These are phyloP conservation scores for Sorex fumeus DNA, from an alignment of 2,113 vertebrate genomes.

Conservation along the genomic window DNA sequence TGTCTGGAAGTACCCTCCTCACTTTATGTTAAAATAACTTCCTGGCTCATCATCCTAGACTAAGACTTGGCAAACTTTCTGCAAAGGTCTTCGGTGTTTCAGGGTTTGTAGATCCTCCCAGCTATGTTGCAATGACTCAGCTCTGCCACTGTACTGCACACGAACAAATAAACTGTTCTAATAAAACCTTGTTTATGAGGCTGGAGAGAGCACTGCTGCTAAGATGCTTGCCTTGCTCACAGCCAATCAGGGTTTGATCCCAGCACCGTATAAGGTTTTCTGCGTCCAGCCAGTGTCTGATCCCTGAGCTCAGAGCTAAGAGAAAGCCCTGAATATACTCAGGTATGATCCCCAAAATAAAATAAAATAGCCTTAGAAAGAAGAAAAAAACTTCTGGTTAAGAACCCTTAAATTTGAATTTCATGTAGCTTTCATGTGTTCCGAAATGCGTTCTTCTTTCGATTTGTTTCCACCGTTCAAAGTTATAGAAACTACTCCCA, in stretches of 20 bases:
- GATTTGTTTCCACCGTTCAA: slow-evolving; percentile 15
- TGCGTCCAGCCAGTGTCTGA: no score
- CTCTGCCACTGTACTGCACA: neutral
- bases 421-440: neutral
- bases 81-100: neutral
- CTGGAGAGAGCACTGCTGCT: no score
- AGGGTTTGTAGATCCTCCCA: neutral
- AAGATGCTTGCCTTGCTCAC: no score
- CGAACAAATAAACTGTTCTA: neutral
- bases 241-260: no score
- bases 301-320: no score
- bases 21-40: neutral
- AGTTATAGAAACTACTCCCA: neutral
- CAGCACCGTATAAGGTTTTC: no score
- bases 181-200: neutral
- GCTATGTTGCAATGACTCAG: neutral
- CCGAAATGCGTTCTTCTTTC: neutral
- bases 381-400: no score
- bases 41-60: neutral
- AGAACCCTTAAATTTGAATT: no score
- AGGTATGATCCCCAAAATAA: no score
- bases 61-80: neutral
- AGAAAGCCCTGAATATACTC: no score
- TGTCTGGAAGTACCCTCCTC: neutral
- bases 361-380: no score